A percentile compares a stretch with the other conserved stretches of the same genome.
phyloP scores from a whole-genome alignment of 2,797 vertebrate species.

The Myotis vivesi region DNA sequence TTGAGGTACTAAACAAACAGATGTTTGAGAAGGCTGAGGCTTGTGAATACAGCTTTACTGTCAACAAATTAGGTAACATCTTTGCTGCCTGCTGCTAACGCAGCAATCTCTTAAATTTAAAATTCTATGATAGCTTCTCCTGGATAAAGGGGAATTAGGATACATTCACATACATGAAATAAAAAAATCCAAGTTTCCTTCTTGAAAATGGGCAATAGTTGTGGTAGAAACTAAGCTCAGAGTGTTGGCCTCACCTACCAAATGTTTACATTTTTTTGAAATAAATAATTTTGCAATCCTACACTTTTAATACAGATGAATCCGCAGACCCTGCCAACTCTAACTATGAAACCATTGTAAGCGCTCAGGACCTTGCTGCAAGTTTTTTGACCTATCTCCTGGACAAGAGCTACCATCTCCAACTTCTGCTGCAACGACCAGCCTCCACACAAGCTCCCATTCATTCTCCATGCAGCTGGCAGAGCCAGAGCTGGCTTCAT shows the following conservation, averaged over 20 bases:
- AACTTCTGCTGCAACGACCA: neutral
- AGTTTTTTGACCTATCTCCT: neutral
- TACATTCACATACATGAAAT: constrained; percentile 42
- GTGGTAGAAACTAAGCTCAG: neutral
- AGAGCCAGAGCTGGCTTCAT: neutral
- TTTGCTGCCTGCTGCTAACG: constrained; percentile 66
- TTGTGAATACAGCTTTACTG: constrained; percentile 61
- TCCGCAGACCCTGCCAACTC: neutral
- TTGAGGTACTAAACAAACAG: constrained; percentile 79
- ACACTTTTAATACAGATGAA: neutral
- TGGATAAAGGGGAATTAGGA: constrained; percentile 66
- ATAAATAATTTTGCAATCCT: neutral
- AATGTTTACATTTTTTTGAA: neutral
- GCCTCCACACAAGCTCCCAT: fast-evolving
- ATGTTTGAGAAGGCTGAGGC: constrained; percentile 71
- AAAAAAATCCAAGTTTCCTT: constrained; percentile 36
- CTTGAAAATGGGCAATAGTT: constrained; percentile 40
- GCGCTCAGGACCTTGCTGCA: neutral
- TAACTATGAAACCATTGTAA: neutral
- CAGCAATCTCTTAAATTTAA: constrained; percentile 57
- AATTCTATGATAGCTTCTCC: constrained; percentile 67
- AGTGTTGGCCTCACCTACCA: neutral
- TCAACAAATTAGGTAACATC: constrained; percentile 74
- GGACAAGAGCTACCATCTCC: neutral
- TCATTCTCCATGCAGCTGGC: neutral